Base-by-base conservation (phyloP, 2,888 invertebrate genomes). In the Bellardia pandia region DNA sequence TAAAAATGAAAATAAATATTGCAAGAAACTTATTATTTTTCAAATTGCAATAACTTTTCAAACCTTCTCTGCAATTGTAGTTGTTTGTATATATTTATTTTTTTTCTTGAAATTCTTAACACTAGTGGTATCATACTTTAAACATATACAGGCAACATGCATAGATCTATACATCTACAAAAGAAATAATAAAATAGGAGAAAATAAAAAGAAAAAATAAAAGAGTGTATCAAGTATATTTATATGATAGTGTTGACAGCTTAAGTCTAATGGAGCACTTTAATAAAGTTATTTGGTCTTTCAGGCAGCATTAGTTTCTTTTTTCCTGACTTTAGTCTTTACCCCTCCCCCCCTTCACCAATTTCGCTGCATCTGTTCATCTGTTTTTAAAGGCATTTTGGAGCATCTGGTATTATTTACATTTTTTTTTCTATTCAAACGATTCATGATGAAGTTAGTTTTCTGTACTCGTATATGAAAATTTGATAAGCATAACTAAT, bases 191-290 rank as follows among this genome's bases (percentile, higher is more conserved):
- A 37, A 37, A 37, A 37, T 37, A 37, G 37, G 4, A 37, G 6
- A 2, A 62, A 62, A 40, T n/a, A 64, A 9, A 33, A 56, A 51
- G 51, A 68, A 56, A 60, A 48, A 58, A 56, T n/a, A 60, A 83
- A 75, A 51, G 45, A 56, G 74, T 71, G 75, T 83, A 82, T 83
- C 74, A 81, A 77, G 71, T 82, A 71, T 76, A 85, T 88, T 86
- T 88, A 80, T 88, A 76, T 71, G 85, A 82, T 83, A 83, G 85
- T 80, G 88, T 80, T 88, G 88, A 88, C 88, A 88, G 82, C 79
- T 82, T 86, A 79, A 86, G 86, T 86, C 83, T 86, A 83, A 86
- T 86, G 86, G 83, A 86, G 86, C 86, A 86, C 86, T 86, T 86
- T 86, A 86, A 80, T 83, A 86, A 86, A 86, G 83, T 86, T 86